Percentiles rank a stretch among this genome's conserved stretches.
These are phyloP conservation scores for Trichomalopsis sarcophagae DNA, from an alignment of 1,140 invertebrate genomes.

Conservation along the genomic window DNA sequence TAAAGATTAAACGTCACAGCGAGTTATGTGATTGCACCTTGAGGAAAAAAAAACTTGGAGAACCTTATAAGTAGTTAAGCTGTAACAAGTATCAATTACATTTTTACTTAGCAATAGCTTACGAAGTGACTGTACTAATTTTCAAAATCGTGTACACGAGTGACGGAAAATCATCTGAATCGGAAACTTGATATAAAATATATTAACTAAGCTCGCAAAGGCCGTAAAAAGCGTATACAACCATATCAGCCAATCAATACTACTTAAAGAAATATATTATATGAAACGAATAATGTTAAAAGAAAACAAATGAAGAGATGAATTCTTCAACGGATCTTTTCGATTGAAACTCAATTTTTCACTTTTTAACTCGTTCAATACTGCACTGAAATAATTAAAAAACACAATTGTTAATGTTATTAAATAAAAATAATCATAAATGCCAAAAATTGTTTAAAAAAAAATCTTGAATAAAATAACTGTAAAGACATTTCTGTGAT, in stretches of 20 bases:
- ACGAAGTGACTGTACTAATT: constrained; percentile 36
- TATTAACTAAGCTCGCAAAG: constrained; percentile 1
- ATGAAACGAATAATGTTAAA: not conserved
- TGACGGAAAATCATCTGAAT: not conserved
- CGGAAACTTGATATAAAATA: not conserved
- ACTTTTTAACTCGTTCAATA: constrained; percentile 50
- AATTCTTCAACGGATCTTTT: constrained; percentile 3
- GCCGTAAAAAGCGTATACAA: constrained; percentile 1
- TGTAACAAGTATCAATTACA: constrained; percentile 45
- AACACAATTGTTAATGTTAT: constrained; percentile 43
- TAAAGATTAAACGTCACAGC: constrained; percentile 18
- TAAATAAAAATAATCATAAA: constrained; percentile 23
- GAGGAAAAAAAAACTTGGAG: constrained; percentile 16
- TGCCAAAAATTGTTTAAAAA: constrained; percentile 21
- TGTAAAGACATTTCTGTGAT: constrained; percentile 32
- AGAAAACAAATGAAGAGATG: not conserved
- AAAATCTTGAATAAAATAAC: constrained; percentile 22
- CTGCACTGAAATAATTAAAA: constrained; percentile 40
- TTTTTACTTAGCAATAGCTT: constrained; percentile 50
- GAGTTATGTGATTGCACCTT: constrained; percentile 15
- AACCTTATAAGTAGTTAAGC: constrained; percentile 26
- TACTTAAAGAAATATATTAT: constrained; percentile 22
- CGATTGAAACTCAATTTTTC: constrained; percentile 46
- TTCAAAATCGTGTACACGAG: not conserved
- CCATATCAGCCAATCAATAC: constrained; percentile 41